Evolutionary conservation across 2,888 invertebrate genomes (phyloP).

Genomic region (Eupeodes latifasciatus): DNA sequence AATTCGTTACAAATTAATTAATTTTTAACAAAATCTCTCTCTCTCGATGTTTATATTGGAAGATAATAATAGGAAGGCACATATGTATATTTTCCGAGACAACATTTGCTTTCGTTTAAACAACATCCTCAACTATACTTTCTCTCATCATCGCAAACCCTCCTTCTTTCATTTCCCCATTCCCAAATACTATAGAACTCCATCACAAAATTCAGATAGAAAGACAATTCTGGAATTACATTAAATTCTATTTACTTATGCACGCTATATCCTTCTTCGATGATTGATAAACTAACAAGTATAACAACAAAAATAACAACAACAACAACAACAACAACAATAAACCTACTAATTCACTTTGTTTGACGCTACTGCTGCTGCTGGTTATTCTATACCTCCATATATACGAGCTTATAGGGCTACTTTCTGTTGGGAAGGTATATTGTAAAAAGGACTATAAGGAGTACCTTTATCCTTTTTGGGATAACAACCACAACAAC

Average conservation of each 20-base stretch:
- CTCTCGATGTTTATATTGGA: not conserved
- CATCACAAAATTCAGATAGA: not conserved
- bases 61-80: no score
- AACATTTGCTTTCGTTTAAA: conserved; percentile 9
- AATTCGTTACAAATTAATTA: conserved; percentile 63
- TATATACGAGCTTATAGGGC: not conserved
- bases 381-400: not conserved
- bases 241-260: conserved; percentile 66
- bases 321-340: conserved; percentile 31
- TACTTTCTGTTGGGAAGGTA: not conserved
- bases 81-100: not conserved
- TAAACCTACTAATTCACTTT: conserved; percentile 64
- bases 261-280: conserved; percentile 59
- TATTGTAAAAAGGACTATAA: not conserved
- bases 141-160: not conserved
- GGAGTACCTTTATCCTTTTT: conserved; percentile 31
- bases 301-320: conserved; percentile 46
- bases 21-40: conserved; percentile 34
- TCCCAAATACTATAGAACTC: not conserved
- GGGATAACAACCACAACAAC: conserved; percentile 3
- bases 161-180: not conserved
- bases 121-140: no score
- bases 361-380: conserved; percentile 30
- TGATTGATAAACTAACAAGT: conserved; percentile 63
- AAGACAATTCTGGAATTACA: conserved; percentile 60